Conservation (phyloP, 2,113 vertebrate genomes). For the Parus major region DNA sequence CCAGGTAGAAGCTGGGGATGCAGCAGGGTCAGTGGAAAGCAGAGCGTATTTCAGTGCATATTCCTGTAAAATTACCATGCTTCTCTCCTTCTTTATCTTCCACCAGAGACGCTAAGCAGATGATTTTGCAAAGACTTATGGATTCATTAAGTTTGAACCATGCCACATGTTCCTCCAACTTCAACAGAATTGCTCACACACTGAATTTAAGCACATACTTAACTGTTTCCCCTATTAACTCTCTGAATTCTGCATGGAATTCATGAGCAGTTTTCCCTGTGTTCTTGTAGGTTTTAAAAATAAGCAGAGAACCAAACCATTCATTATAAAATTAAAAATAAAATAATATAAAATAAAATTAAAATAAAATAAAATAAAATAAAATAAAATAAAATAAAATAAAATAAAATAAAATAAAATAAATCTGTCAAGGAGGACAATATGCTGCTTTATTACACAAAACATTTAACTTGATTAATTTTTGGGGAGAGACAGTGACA, state of each 20-base stretch:
- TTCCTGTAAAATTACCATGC: constrained; percentile 21
- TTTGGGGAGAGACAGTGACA: neutral
- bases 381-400: neutral
- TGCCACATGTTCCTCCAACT: constrained; percentile 30
- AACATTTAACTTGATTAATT: neutral
- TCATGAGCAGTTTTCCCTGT: neutral
- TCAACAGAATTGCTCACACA: neutral
- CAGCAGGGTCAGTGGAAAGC: neutral
- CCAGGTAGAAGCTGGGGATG: neutral
- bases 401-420: neutral
- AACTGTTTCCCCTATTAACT: neutral
- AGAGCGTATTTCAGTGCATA: constrained; percentile 2
- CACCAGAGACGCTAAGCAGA: constrained; percentile 14
- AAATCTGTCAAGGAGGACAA: neutral
- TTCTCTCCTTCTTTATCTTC: constrained; percentile 29
- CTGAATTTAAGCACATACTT: neutral
- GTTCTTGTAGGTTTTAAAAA: neutral
- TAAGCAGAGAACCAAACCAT: neutral
- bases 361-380: neutral
- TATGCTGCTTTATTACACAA: neutral
- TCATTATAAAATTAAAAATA: neutral
- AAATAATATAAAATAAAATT: neutral
- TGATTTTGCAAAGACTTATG: constrained; percentile 55
- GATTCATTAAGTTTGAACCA: constrained; percentile 52
- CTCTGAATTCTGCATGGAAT: neutral